Evolutionary conservation across 2,113 vertebrate genomes (phyloP), one percentile per base, ranked within the genome.

Genomic region (Mus pahari): DNA sequence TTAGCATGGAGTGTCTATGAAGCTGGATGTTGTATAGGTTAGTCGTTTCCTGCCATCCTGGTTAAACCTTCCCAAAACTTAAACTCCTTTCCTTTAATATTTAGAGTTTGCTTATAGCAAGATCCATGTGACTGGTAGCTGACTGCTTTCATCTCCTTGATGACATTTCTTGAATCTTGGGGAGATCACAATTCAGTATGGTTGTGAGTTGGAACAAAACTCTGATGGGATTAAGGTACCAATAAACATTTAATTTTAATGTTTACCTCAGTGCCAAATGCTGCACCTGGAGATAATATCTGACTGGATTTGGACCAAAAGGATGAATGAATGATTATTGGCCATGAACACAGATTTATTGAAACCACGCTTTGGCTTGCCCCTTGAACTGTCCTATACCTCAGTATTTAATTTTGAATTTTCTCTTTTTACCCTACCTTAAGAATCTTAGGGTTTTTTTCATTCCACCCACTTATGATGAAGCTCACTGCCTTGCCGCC

Each of bases 221-320:
- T 94, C 22, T 91, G 91, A 79, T 66, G 64, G 48, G 83, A 95
- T 91, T 89, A 96, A 96, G 84, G 39, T 62, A 78, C 60, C 83
- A 86, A 93, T 91, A 97, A 96, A 97, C 95, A 94, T 90, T 96
- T 96, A 94, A 96, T 95, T 96, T 92, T 91, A 92, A 81, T 81
- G 71, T 87, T 86, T 55, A 84, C 70, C 68, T 87, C 64, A 77
- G 78, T 91, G 96, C 86, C 97, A 98, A 96, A 90, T 92, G 77
- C 91, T 95, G 96, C 89, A 97, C 95, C 96, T 97, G 87, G 83
- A 93, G 90, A 83, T 90, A 96, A 89, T 94, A 93, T 92, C 90
- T 97, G 87, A 87, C 89, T 94, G 96, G 94, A 96, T 77, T 78
- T 81, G 89, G n/a, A 97, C 83, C 94, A 95, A 75, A 91, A 79